Evolutionary conservation across 64 coral and sea anemone species (phyloP).

Genomic region (Exaiptasia diaphana): DNA sequence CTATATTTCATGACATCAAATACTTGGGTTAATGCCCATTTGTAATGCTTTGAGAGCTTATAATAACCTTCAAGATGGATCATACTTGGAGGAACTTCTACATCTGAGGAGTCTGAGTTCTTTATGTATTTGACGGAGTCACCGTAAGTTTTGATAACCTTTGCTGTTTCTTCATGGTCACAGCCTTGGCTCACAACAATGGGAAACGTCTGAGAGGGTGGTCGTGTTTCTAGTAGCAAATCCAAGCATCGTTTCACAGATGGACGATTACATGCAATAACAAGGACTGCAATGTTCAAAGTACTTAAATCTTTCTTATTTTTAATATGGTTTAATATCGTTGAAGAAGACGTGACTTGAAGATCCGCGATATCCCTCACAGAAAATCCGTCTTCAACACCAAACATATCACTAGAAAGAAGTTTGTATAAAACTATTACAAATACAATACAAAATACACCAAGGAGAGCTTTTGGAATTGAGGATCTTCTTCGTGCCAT

Average conservation of each 20-base stretch:
- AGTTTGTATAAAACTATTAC: too few species aligned
- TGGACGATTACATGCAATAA: conserved; percentile 91
- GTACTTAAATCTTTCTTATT: background rate
- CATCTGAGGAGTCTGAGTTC: conserved; percentile 63
- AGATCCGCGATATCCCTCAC: too few species aligned
- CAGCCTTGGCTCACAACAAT: conserved; percentile 94
- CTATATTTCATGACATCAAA: conserved; percentile 80
- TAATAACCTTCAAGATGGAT: conserved; percentile 65
- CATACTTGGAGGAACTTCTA: conserved; percentile 28
- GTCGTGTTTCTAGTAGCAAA: conserved; percentile 52
- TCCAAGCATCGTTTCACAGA: conserved; percentile 58
- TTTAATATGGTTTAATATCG: background rate
- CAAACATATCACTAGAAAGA: too few species aligned
- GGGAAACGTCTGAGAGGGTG: conserved; percentile 47
- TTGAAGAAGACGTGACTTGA: too few species aligned
- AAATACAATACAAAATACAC: too few species aligned
- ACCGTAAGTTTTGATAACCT: conserved; percentile 48
- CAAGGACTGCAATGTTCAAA: conserved; percentile 43
- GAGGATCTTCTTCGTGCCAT: too few species aligned
- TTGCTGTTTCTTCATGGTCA: conserved; percentile 56
- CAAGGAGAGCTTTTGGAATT: too few species aligned
- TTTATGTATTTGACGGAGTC: conserved; percentile 48
- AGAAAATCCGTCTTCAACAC: too few species aligned
- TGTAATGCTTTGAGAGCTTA: conserved; percentile 84
- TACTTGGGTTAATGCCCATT: conserved; percentile 65